Conservation (phyloP, 2,797 vertebrate species). For the Sebastolobus altivelis region DNA sequence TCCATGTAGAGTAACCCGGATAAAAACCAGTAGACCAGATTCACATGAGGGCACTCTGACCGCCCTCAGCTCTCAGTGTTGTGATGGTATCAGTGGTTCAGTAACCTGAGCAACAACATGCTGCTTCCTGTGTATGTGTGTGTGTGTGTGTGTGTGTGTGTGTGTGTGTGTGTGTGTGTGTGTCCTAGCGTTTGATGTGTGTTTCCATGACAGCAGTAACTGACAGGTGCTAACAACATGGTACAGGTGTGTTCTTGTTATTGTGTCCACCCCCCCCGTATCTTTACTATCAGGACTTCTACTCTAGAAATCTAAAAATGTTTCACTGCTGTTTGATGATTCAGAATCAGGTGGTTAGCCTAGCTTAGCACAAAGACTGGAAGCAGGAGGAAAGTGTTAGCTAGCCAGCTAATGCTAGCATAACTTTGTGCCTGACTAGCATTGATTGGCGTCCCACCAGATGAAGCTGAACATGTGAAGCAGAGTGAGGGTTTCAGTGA, state of each 20-base stretch:
- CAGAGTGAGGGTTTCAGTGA: not conserved
- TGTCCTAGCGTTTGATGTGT: slow-evolving; percentile 39
- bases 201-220: slow-evolving; percentile 48
- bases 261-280: not conserved
- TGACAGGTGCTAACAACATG: not conserved
- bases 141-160: slow-evolving; percentile 7
- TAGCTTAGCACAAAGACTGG: slow-evolving; percentile 1
- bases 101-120: slow-evolving; percentile 54
- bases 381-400: not conserved
- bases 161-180: slow-evolving; percentile 11
- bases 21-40: not conserved
- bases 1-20: not conserved
- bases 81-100: slow-evolving; percentile 66
- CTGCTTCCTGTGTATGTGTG: not conserved
- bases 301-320: not conserved
- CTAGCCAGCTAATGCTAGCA: not conserved
- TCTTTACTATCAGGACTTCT: not conserved
- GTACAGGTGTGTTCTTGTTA: slow-evolving; percentile 33
- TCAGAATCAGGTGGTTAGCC: not conserved
- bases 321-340: not conserved
- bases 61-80: not conserved
- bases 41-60: not conserved
- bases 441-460: not conserved
- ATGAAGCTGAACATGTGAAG: not conserved
- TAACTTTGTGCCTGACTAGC: not conserved